These are phyloP conservation scores for Bombus fervidus DNA, from an alignment of 1,140 invertebrate species.

Conservation along the genomic window DNA sequence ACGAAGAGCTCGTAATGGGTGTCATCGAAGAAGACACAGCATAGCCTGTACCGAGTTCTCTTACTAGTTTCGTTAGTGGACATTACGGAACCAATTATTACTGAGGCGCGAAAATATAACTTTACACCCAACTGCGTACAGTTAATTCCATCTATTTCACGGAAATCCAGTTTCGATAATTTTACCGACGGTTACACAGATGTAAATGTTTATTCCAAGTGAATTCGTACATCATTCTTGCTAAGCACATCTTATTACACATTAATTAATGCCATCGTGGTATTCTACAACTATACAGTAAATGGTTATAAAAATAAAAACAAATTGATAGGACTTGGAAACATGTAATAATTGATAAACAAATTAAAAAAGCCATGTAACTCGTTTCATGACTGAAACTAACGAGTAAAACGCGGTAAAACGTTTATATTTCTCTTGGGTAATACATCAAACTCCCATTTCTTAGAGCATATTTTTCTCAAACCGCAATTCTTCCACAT, in stretches of 20 bases:
- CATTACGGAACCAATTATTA: slow-evolving; percentile 18
- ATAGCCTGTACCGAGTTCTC: background rate
- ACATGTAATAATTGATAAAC: background rate
- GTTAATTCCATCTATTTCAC: background rate
- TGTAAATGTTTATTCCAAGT: background rate
- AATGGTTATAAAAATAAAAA: background rate
- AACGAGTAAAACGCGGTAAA: background rate
- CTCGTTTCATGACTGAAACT: background rate
- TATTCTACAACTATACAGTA: background rate
- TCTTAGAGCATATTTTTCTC: background rate
- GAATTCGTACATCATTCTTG: background rate
- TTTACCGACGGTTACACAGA: background rate
- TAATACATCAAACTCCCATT: background rate
- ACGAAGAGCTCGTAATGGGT: background rate
- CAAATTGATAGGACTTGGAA: background rate
- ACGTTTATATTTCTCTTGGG: background rate
- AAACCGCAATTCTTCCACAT: too few relatives aligned
- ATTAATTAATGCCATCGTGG: too few relatives aligned
- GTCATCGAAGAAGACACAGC: background rate
- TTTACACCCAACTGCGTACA: background rate
- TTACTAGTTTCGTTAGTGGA: slow-evolving; percentile 20
- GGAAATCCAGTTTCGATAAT: background rate
- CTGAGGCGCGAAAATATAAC: background rate
- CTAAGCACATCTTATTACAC: too few relatives aligned
- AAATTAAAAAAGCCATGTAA: background rate